These are phyloP conservation scores for Mus spicilegus DNA, from an alignment of 2,113 vertebrate species.

Conservation along the genomic window DNA sequence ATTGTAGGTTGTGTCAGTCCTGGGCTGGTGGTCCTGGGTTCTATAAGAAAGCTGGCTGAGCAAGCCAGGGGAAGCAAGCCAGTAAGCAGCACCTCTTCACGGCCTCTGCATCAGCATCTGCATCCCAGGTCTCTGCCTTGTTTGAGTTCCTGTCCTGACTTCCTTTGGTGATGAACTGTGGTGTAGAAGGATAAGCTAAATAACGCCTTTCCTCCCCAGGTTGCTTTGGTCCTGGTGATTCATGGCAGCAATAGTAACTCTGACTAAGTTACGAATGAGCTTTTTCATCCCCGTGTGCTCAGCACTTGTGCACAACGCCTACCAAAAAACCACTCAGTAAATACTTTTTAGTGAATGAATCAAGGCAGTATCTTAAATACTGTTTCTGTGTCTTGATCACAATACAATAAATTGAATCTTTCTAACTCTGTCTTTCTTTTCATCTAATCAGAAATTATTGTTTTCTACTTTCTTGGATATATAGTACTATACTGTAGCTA, in stretches of 20 bases:
- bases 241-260: neutral
- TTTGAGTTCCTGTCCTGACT: neutral
- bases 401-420: conserved; percentile 27
- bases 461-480: neutral
- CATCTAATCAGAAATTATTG: conserved; percentile 16
- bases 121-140: neutral
- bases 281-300: neutral
- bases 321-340: neutral
- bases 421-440: conserved; percentile 35
- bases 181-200: neutral
- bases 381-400: neutral
- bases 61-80: neutral
- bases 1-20: neutral
- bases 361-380: neutral
- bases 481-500: neutral
- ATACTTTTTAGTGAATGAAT: neutral
- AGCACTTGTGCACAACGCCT: neutral
- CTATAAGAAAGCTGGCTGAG: neutral
- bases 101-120: neutral
- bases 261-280: neutral
- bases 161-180: neutral
- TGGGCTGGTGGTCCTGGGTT: neutral
- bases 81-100: neutral
- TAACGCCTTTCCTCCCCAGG: neutral
- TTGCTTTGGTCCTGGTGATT: neutral